Conservation (phyloP, 2,888 invertebrate species). For the Chironomus riparius region DNA sequence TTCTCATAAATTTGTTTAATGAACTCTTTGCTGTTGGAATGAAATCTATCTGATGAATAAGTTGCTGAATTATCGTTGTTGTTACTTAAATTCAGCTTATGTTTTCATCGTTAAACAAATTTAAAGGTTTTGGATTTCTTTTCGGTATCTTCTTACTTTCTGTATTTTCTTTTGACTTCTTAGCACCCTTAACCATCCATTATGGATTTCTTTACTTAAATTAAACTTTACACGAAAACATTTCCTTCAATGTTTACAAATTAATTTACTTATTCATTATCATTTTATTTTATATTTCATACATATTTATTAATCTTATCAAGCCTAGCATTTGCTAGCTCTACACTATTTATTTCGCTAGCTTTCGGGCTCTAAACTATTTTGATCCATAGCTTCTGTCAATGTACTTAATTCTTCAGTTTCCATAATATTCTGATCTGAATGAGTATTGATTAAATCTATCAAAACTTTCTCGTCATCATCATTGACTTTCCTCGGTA, state of each 20-base stretch:
- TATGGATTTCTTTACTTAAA: not conserved
- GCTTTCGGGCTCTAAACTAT: no score
- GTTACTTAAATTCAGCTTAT: not conserved
- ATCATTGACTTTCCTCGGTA: constrained; percentile 28
- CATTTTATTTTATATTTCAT: no score
- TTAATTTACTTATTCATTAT: no score
- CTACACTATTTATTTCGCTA: no score
- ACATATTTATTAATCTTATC: no score
- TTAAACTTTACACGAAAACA: no score
- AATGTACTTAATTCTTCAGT: no score
- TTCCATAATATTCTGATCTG: no score
- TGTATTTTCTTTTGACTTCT: not conserved
- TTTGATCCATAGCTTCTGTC: no score
- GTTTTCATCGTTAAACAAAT: not conserved
- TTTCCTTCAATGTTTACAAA: no score
- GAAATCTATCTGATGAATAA: not conserved
- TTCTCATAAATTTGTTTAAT: constrained; percentile 36
- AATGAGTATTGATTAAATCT: not conserved
- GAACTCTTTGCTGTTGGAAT: constrained; percentile 30
- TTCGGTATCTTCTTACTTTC: not conserved
- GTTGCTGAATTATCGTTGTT: not conserved
- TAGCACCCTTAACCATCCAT: not conserved
- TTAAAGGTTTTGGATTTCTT: not conserved
- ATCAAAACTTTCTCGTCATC: not conserved
- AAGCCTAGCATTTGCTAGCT: no score